Base-by-base conservation (phyloP, 2,888 invertebrate species). In the Drosophila diplacantha region DNA sequence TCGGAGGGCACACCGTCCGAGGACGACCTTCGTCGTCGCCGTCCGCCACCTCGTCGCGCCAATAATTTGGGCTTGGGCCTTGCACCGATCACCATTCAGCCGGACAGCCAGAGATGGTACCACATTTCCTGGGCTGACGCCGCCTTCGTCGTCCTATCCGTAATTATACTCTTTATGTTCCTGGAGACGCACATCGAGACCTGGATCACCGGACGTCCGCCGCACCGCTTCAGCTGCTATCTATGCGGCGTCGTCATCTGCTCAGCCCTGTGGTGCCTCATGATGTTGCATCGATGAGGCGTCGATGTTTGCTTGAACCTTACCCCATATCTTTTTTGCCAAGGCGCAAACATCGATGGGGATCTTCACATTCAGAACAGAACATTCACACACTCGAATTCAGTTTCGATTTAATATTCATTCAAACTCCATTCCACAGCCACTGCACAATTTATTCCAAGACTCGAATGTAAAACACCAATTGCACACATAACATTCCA, bases 71-170 rank as follows among this genome's bases (percentile, higher is more conserved):
- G 2, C 7, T 24, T n/a, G n/a, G n/a, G n/a, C n/a, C n/a, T n/a
- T n/a, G n/a, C n/a, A n/a, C n/a, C n/a, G n/a, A n/a, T n/a, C n/a
- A n/a, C n/a, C n/a, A n/a, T n/a, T n/a, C n/a, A n/a, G n/a, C n/a
- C 24, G 6, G 7, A 32, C 16, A 16, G 8, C 16, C 5, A 35
- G 9, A 18, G 9, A 0, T 37, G 18, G 37, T 12, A 8, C 11
- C 5, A 2, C 2, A 3, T 11, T 11, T 0, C 11, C 1, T 37
- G 37, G 18, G 5, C 2, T 0, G 11, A 37, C 1, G 3, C 18
- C 5, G 2, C 3, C 37, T 11, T 18, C 18, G 11, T 5, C 11
- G 5, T 4, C 18, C 2, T 18, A 8, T 37, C 37, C 11, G 3
- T 18, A 3, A 0, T 11, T 0, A 5, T 37, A 11, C 3, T 37